Conservation (phyloP, 2,113 vertebrate genomes). For the Nannobrachium achirus region DNA sequence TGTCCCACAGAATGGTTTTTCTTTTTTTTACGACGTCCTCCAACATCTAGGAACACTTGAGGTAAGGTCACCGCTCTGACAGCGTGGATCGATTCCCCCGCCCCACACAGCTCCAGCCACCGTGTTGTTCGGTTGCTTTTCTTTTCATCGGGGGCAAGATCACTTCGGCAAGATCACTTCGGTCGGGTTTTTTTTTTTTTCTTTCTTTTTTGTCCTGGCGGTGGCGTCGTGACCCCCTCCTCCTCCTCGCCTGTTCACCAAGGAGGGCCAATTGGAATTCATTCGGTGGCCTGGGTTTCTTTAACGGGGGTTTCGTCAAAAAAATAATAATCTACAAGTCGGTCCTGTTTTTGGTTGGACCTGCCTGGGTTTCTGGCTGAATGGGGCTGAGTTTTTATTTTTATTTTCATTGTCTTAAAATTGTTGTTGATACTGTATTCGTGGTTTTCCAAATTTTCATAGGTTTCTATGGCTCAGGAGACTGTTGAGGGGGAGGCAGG, state of each 20-base stretch:
- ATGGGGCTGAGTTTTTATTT: background rate
- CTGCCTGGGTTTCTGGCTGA: slow-evolving; percentile 15
- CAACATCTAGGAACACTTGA: slow-evolving; percentile 85
- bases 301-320: slow-evolving; percentile 11
- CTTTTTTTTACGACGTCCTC: slow-evolving; percentile 78
- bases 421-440: slow-evolving; percentile 64
- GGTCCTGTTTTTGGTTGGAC: slow-evolving; percentile 50
- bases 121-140: slow-evolving; percentile 68
- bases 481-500: slow-evolving; percentile 78
- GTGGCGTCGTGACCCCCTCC: too few relatives aligned
- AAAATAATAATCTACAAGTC: slow-evolving; percentile 55
- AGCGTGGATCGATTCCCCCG: slow-evolving; percentile 68
- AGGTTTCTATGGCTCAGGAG: slow-evolving; percentile 88
- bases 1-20: slow-evolving; percentile 69
- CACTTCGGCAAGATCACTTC: too few relatives aligned
- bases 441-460: slow-evolving; percentile 75
- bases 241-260: slow-evolving; percentile 38
- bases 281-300: slow-evolving; percentile 42
- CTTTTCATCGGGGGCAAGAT: slow-evolving; percentile 8
- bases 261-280: slow-evolving; percentile 63
- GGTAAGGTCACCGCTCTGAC: slow-evolving; percentile 85
- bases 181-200: too few relatives aligned
- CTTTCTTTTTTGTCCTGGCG: too few relatives aligned
- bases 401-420: background rate
- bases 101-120: slow-evolving; percentile 75